Evolutionary conservation across 2,797 vertebrate genomes (phyloP), one percentile per base, ranked within the genome.

Genomic region (Bradypodion pumilum): DNA sequence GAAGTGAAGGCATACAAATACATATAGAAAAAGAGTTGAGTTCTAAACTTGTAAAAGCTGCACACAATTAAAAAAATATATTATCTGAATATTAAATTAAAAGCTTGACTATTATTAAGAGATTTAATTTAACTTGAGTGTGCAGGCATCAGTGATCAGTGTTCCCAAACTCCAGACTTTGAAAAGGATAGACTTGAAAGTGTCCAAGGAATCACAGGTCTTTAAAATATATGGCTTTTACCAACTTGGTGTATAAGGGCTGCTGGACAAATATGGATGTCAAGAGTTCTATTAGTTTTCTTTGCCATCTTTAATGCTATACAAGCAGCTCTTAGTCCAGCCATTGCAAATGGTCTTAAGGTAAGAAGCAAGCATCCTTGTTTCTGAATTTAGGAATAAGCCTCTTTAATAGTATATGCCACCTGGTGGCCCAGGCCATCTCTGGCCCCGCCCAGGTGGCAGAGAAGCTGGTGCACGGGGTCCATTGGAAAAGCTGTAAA

Each of bases 401-500:
- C 91, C 94, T 95, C 94, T 91, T 96, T 96, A 97, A 97, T 95
- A 97, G 94, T 91, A 95, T 92, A 95, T 95, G 95, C 96, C 96
- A 96, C 94, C 94, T 94, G 95, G 96, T 93, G 95, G 96, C 93
- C 95, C 95, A 93, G 94, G 96, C 96, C 97, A 97, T 94, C 96
- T 95, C 93, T 97, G 96, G 95, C 96, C 96, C 95, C 96, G 95
- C 95, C 96, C 94, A 95, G 93, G 95, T 95, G 95, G 95, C 91
- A 92, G 96, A 94, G 94, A 95, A 74, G 42, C 69, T 94, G 96
- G 95, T 95, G 94, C 93, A 92, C 95, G 95, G 5, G 96, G 96
- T 97, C 96, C 96, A 95, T 96, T 97, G 96, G 96, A 95, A 96
- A 96, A 97, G 96, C 96, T 97, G 96, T 95, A 90, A 96, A 95